Conservation (phyloP, 2,797 vertebrate genomes). For the Chaunax sp. region DNA sequence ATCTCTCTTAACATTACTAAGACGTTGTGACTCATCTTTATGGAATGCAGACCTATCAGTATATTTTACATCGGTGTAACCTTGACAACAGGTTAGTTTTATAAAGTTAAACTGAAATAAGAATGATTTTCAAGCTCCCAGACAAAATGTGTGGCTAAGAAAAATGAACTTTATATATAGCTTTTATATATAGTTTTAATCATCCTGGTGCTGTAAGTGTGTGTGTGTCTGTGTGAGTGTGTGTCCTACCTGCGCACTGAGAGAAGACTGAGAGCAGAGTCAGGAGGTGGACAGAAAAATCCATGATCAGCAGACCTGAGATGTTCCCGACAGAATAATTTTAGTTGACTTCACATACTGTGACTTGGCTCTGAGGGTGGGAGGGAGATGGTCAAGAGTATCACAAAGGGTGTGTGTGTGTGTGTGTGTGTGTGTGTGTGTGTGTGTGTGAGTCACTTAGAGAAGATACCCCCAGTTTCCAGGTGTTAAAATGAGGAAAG, state of each 20-base stretch:
- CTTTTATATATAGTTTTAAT: neutral
- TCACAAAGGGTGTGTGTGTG: slow-evolving; percentile 34
- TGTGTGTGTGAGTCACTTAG: neutral
- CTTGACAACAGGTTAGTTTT: too few species aligned
- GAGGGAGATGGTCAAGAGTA: slow-evolving; percentile 35
- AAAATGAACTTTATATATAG: neutral
- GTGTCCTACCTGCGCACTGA: slow-evolving; percentile 77
- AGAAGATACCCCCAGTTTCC: slow-evolving; percentile 5
- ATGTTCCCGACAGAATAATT: slow-evolving; percentile 40
- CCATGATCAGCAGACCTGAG: slow-evolving; percentile 69
- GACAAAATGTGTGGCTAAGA: too few species aligned
- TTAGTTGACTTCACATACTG: slow-evolving; percentile 52
- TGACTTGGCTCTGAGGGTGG: slow-evolving; percentile 35
- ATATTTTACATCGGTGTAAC: too few species aligned
- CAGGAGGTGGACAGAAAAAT: slow-evolving; percentile 66
- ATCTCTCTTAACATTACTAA: too few species aligned
- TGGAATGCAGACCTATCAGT: too few species aligned
- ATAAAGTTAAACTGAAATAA: too few species aligned
- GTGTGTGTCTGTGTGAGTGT: slow-evolving; percentile 4
- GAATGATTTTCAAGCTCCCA: too few species aligned
- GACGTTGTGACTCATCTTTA: too few species aligned
- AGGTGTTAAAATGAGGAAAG: slow-evolving; percentile 18
- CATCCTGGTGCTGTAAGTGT: neutral
- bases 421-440: slow-evolving; percentile 21
- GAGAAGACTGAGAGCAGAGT: slow-evolving; percentile 64